Evolutionary conservation across 92 coral and sea anemone genomes (phyloP), one percentile per base, ranked within the genome.

Genomic region (Porites lobata): DNA sequence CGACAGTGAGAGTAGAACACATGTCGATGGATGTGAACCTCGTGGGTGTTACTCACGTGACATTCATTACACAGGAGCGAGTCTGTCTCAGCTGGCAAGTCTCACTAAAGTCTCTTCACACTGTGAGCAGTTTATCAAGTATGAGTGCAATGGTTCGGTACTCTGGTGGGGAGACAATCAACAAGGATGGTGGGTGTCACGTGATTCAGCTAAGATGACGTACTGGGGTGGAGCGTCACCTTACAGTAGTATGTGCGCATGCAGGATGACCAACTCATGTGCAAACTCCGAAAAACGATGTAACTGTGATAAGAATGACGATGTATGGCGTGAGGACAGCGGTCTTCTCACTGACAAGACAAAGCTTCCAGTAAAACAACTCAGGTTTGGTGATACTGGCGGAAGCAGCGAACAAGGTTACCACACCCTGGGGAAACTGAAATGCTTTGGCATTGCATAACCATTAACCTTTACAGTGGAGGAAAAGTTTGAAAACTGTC

Each of bases 81-180:
- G 54, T 79, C 67, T 81, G 61, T 76, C 93, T 0, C 93, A 90
- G 72, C 90, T 90, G 22, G 83, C 83, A 20, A 67, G 90, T 65
- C 90, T 90, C 72, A 86, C 82, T 64, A 58, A 70, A 38, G 85
- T 77, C 62, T 90, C 93, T 6, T 12, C 62, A 17, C 81, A 82
- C 43, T 90, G 93, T 79, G 90, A 90, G 50, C 93, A 90, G 85
- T 90, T 73, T 50, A 75, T 90, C 75, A 90, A 80, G 76, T 86
- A 92, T 71, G 85, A 92, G 74, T 88, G 95, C 85, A n/a, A 57
- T 71, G 66, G 1, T 17, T 81, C 85, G 66, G 38, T 13, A 1
- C 12, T 26, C 11, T 53, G 57, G 26, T 24, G 26, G 26, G 1
- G 1, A 24, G 0, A 24, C 1, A 24, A 2, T n/a, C 13, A 29